Conservation (phyloP, 2,888 invertebrate species). For the Harpalus rufipes region DNA sequence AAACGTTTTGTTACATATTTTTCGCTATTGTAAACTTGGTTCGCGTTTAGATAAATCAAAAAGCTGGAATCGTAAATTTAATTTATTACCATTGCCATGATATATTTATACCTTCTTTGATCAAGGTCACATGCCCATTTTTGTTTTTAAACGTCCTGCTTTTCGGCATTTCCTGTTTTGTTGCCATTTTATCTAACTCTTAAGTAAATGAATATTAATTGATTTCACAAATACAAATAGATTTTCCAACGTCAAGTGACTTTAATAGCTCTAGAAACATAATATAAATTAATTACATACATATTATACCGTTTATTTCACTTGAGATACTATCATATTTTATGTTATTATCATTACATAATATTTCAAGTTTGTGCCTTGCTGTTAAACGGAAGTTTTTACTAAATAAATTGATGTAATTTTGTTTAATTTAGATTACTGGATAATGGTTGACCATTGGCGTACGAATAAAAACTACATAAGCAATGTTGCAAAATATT, state of each 20-base stretch:
- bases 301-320: constrained; percentile 1
- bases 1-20: too few species aligned
- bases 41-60: too few species aligned
- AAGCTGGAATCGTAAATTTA: too few species aligned
- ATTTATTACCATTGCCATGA: too few species aligned
- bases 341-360: not conserved
- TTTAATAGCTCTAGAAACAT: constrained; percentile 21
- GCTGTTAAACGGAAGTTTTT: constrained; percentile 46
- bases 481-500: too few species aligned
- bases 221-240: constrained; percentile 24
- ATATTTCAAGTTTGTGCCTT: constrained; percentile 18
- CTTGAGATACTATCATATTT: constrained; percentile 3
- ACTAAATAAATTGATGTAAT: constrained; percentile 44
- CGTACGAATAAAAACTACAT: not conserved
- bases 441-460: constrained; percentile 41
- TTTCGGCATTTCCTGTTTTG: not conserved
- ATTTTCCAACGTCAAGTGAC: constrained; percentile 2
- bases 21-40: too few species aligned
- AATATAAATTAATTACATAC: constrained; percentile 24
- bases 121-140: too few species aligned
- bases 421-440: constrained; percentile 52
- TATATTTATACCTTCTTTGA: too few species aligned
- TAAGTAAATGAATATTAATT: constrained; percentile 40
- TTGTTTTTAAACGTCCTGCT: too few species aligned
- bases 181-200: constrained; percentile 10